phyloP scores from a whole-genome alignment of 2,113 vertebrate species.

The Gavia stellata region DNA sequence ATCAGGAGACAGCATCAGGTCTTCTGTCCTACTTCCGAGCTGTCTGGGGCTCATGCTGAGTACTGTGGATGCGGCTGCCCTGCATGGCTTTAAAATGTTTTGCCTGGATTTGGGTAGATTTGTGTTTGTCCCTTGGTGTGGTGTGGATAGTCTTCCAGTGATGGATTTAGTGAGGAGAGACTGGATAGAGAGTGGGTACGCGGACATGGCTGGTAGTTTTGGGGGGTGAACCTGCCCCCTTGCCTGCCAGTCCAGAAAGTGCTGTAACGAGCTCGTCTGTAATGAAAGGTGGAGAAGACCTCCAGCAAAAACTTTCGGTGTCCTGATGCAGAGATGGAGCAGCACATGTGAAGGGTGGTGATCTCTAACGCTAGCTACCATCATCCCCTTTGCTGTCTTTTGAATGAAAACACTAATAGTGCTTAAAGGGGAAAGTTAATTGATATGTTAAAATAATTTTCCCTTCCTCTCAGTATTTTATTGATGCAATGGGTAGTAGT shows the following conservation, averaged over 20 bases:
- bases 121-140: neutral
- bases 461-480: neutral
- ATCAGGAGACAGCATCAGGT: neutral
- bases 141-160: neutral
- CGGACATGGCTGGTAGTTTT: neutral
- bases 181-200: neutral
- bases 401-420: neutral
- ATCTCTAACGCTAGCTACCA: neutral
- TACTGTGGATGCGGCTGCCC: neutral
- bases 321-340: neutral
- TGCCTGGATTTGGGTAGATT: neutral
- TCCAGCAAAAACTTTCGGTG: neutral
- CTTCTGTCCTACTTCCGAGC: neutral
- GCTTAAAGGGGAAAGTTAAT: neutral
- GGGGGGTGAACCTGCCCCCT: neutral
- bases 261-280: neutral
- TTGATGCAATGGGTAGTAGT: neutral
- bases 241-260: neutral
- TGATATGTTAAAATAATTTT: neutral
- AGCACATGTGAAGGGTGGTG: neutral
- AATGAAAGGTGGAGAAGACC: neutral
- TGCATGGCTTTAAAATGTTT: neutral
- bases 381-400: neutral
- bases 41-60: neutral
- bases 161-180: neutral